Evolutionary conservation across 2,113 vertebrate genomes (phyloP).

Genomic region (Pampusana beccarii): DNA sequence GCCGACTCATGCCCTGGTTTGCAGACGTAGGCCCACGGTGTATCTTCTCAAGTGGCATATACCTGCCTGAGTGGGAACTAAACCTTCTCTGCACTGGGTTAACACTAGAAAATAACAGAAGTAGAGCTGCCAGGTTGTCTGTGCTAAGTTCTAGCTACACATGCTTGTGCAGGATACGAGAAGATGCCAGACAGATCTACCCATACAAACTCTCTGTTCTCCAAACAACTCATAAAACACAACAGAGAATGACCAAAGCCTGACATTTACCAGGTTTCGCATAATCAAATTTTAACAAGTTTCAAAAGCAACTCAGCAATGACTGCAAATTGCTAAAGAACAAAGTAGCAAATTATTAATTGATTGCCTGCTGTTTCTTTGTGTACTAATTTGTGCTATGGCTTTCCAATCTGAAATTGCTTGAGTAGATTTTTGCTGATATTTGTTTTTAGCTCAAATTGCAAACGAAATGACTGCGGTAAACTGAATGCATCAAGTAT

Average conservation of each 20-base stretch:
- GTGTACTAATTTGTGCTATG: slow-evolving; percentile 47
- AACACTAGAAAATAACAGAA: not conserved
- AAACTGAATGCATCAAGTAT: slow-evolving; percentile 5
- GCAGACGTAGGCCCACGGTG: not conserved
- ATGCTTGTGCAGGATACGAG: not conserved
- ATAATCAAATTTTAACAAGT: slow-evolving; percentile 33
- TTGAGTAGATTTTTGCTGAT: slow-evolving; percentile 13
- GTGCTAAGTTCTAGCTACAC: not conserved
- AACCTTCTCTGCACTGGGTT: not conserved
- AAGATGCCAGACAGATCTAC: not conserved
- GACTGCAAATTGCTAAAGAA: slow-evolving; percentile 29
- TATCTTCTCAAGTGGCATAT: not conserved
- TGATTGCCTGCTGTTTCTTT: slow-evolving; percentile 47
- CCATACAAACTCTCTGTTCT: not conserved
- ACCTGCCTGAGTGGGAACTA: not conserved
- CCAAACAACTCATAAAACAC: not conserved
- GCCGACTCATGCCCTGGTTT: not conserved
- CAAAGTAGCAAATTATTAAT: slow-evolving; percentile 48
- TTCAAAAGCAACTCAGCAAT: slow-evolving; percentile 24
- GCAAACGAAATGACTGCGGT: slow-evolving; percentile 42
- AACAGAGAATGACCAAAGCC: slow-evolving; percentile 2
- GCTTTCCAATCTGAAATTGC: slow-evolving; percentile 50
- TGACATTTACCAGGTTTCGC: not conserved
- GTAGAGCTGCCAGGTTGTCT: not conserved
- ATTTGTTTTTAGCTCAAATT: slow-evolving; percentile 39